Conservation (phyloP, 2,797 vertebrate genomes). For the Sorex maritimensis region DNA sequence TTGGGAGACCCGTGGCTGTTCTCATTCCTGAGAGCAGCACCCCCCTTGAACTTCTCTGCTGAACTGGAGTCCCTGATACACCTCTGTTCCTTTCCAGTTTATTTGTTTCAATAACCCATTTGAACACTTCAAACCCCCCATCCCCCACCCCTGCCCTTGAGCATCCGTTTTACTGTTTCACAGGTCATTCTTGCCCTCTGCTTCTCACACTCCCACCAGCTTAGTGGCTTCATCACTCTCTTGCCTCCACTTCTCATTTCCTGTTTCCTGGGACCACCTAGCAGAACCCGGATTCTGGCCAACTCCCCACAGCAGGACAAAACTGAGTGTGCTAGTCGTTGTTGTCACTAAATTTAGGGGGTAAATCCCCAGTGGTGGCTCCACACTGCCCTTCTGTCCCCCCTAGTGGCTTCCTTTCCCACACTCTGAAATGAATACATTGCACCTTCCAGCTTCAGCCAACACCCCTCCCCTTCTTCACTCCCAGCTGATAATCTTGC, state of each 20-base stretch:
- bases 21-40: not conserved
- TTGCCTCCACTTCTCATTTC: not conserved
- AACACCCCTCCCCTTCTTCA: conserved; percentile 49
- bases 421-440: conserved; percentile 74
- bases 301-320: not conserved
- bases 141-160: too few relatives aligned
- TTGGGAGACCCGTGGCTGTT: not conserved
- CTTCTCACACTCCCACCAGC: too few relatives aligned
- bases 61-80: not conserved
- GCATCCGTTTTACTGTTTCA: too few relatives aligned
- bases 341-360: conserved; percentile 17
- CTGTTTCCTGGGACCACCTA: conserved; percentile 40
- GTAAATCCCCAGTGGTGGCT: not conserved
- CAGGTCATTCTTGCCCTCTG: too few relatives aligned
- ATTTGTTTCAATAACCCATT: too few relatives aligned
- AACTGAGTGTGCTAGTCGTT: conserved; percentile 13
- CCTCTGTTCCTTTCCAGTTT: not conserved
- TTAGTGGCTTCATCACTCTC: too few relatives aligned
- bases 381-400: not conserved
- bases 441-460: conserved; percentile 58
- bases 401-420: conserved; percentile 37
- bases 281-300: conserved; percentile 32
- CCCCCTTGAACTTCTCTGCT: conserved; percentile 1
- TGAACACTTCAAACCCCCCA: too few relatives aligned
- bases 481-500: conserved; percentile 49